Base-by-base conservation (phyloP, 2,797 vertebrate genomes). In the Macropodus opercularis region DNA sequence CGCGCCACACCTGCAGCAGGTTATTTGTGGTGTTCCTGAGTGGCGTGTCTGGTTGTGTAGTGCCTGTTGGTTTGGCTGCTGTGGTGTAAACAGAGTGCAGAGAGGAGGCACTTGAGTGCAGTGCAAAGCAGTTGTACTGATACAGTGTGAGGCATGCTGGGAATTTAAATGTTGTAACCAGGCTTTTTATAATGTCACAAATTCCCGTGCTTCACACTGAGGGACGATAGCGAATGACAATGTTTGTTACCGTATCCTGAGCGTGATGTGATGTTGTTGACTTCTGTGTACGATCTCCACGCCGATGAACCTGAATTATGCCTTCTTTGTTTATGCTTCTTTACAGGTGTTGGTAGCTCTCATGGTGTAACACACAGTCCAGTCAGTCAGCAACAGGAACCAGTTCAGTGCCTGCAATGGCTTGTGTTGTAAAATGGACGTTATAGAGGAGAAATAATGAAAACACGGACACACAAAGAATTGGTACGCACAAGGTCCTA, bases 401-500 rank as follows among this genome's bases (percentile, higher is more conserved):
- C 77, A 63, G 58, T 90, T 89, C 71, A 83, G 59, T 81, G 79
- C 74, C 75, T 79, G 64, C 75, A 69, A 84, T 90, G 85, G 69
- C 81, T 75, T 68, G 66, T 83, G 87, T 85, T 74, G 74, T 88
- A 87, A 89, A 85, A 92, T 93, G 91, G 90, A 85, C 29, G 10
- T 65, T 67, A 62, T 90, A 85, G 85, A 82, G 86, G 79, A 81
- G 84, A 80, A 75, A 87, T 69, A 77, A 94, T 94, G 93, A 94
- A 94, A 91, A 93, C 93, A 57, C 82, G 93, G 88, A 94, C 92
- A 41, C 92, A 93, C 87, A 94, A 93, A 91, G 93, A 94, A 90
- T 91, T 90, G 91, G 93, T 94, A 90, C 76, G 90, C 78, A 54
- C 50, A 47, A 78, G 53, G 55, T 50, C 24, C 15, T 29, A 58